Evolutionary conservation across 2,113 vertebrate species (phyloP).

Genomic region (Gracilinanus agilis): DNA sequence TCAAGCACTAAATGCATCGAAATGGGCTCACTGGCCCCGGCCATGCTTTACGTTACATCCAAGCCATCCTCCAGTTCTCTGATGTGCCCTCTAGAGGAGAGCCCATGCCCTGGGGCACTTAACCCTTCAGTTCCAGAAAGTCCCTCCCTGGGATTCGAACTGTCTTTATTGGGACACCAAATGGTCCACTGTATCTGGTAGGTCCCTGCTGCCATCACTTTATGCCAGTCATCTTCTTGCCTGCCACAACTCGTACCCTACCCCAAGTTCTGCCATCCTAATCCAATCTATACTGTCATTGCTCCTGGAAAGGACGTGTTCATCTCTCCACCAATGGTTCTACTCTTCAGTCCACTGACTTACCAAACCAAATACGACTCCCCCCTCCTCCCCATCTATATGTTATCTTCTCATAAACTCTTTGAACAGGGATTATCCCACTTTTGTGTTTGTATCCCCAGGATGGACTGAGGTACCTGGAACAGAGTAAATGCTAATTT

Average conservation of each 20-base stretch:
- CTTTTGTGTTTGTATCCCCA: background rate
- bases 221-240: background rate
- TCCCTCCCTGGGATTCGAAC: background rate
- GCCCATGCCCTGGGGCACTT: background rate
- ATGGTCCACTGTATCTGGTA: background rate
- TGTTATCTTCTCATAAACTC: background rate
- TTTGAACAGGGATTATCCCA: background rate
- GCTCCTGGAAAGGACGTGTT: background rate
- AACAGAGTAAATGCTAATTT: background rate
- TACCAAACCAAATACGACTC: background rate
- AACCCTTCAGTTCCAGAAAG: background rate
- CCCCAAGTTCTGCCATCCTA: background rate
- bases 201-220: background rate
- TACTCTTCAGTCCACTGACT: background rate
- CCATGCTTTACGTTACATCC: background rate
- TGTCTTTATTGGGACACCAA: background rate
- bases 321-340: background rate
- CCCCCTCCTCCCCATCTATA: background rate
- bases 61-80: background rate
- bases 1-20: background rate
- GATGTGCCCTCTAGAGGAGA: background rate
- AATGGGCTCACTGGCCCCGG: background rate
- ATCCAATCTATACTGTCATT: background rate
- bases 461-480: background rate
- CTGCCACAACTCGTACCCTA: background rate